Base-by-base conservation (phyloP, 2,797 vertebrate species). In the Sitta carolinensis region DNA sequence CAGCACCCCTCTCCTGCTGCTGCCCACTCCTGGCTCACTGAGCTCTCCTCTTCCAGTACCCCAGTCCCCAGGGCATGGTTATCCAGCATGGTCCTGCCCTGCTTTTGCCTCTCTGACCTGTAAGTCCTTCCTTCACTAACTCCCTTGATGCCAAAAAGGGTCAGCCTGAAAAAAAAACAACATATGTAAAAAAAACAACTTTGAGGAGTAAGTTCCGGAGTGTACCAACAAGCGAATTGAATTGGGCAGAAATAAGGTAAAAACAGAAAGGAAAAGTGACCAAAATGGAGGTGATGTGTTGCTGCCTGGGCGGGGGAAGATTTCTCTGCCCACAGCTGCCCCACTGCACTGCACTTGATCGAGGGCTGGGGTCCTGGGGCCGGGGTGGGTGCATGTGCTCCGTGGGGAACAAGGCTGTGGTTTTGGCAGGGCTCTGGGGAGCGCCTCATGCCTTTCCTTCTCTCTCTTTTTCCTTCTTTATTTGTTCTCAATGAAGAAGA, bases 311-410 rank as follows among this genome's bases (percentile, higher is more conserved):
- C 0, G 0, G 67, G 42, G 54, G 64, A 43, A 52, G 47, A 23
- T 32, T 32, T 36, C 69, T 58, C 55, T 73, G 75, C 87, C 87
- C 55, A 18, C 70, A 75, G 76, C 92, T 91, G 88, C 66, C 69
- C 77, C 77, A 66, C 86, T 92, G 86, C 92, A 92, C 88, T 86
- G 86, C 76, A 81, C 92, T 85, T 94, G 92, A 89, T 95, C 62
- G 73, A 95, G 88, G 90, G 72, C 70, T 64, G 57, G 54, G 79
- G 30, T 20, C 43, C 9, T 64, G 83, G 88, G 59, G 84, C 67
- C 2, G 25, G 40, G 62, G 9, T 0, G 66, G 58, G 40, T 69
- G 87, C 82, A 77, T 22, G 61, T 38, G 3, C 58, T 4, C 16
- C 4, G 2, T 42, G 47, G 66, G 22, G 62, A 77, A 27, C 12